Conservation (phyloP, 2,797 vertebrate species). For the Dryobates pubescens region DNA sequence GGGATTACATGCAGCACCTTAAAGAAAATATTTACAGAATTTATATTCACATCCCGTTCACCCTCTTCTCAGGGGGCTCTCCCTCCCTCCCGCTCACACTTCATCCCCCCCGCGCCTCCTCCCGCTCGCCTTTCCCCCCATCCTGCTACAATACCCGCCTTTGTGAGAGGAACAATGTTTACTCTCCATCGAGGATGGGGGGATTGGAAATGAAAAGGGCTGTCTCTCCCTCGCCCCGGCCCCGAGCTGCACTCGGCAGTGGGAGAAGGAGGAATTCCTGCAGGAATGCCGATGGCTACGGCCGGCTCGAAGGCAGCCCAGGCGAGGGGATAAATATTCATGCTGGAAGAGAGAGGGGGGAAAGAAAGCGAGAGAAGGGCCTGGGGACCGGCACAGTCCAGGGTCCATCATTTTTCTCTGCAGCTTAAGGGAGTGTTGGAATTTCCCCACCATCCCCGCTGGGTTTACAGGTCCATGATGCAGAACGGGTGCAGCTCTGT, state of each 20-base stretch:
- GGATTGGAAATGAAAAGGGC: constrained; percentile 34
- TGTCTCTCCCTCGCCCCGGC: constrained; percentile 18
- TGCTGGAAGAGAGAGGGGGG: background rate
- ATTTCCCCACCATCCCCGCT: background rate
- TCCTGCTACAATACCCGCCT: constrained; percentile 61
- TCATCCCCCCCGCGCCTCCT: constrained; percentile 12
- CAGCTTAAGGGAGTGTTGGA: background rate
- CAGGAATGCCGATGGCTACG: constrained; percentile 32
- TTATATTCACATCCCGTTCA: constrained; percentile 69
- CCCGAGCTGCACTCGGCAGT: background rate
- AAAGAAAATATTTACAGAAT: constrained; percentile 76
- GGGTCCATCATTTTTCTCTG: background rate
- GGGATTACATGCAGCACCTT: constrained; percentile 62
- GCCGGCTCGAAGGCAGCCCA: background rate
- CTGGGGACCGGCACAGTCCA: background rate
- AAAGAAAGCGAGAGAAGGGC: background rate
- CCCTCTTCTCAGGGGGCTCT: constrained; percentile 43
- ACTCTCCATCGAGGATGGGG: constrained; percentile 39
- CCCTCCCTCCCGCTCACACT: background rate
- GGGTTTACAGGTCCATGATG: constrained; percentile 1
- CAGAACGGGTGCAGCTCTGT: constrained; percentile 18
- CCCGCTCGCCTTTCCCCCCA: background rate
- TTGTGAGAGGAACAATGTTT: constrained; percentile 68
- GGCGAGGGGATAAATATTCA: constrained; percentile 47
- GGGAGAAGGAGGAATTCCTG: constrained; percentile 55